These are phyloP conservation scores for Buceros bicornis DNA, from an alignment of 2,797 vertebrate species.

Conservation along the genomic window DNA sequence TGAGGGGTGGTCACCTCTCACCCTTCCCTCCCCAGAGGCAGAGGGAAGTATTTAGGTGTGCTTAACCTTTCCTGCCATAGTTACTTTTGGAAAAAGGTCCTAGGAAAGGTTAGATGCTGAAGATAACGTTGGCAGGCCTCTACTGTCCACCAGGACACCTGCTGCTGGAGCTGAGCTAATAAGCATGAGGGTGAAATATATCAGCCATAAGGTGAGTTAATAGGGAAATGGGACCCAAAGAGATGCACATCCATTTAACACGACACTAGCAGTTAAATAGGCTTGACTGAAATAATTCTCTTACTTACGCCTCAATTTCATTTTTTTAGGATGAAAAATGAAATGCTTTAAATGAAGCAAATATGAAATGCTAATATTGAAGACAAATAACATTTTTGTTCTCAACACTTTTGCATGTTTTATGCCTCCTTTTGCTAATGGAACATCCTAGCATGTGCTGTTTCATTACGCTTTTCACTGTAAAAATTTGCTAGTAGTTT, in stretches of 20 bases:
- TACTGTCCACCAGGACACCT: not conserved
- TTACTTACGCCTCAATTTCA: not conserved
- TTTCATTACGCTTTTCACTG: not conserved
- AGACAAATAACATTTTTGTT: not conserved
- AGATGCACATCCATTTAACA: not conserved
- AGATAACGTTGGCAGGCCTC: not conserved
- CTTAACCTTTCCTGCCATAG: conserved; percentile 27
- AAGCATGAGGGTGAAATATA: not conserved
- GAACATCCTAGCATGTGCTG: not conserved
- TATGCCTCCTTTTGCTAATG: not conserved
- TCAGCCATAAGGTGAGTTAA: not conserved
- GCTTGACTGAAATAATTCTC: not conserved
- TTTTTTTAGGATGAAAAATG: not conserved
- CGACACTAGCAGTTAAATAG: not conserved
- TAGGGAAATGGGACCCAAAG: not conserved
- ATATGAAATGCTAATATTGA: not conserved
- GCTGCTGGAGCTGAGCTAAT: not conserved
- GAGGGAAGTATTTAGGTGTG: not conserved
- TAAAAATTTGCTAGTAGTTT: conserved; percentile 1
- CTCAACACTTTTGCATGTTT: not conserved
- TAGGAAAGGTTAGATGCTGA: not conserved
- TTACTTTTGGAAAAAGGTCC: not conserved
- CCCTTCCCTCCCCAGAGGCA: not conserved
- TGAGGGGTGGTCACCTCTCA: not conserved
- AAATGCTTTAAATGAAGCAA: not conserved